A percentile compares a stretch with the other conserved stretches of the same genome.
Evolutionary conservation across 2,113 vertebrate genomes (phyloP).

Genomic region (Delphinus delphis): DNA sequence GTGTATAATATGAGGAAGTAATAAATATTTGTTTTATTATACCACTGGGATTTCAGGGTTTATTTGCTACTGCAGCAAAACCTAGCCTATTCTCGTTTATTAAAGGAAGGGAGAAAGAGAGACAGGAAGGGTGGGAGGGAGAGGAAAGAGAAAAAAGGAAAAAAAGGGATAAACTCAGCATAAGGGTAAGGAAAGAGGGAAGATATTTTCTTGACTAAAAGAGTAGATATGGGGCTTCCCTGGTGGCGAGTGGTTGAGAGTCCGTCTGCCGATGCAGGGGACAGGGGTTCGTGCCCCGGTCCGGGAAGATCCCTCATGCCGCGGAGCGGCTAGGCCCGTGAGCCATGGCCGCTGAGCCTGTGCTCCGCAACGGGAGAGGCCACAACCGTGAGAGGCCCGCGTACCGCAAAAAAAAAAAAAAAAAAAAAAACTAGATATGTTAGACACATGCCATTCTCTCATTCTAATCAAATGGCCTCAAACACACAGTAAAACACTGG

Average conservation of each 20-base stretch:
- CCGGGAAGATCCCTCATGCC: too few relatives aligned
- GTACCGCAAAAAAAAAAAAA: too few relatives aligned
- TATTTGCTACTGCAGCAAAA: conserved; percentile 3
- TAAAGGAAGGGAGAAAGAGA: neutral
- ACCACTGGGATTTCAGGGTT: neutral
- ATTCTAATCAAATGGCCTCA: neutral
- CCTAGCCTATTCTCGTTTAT: neutral
- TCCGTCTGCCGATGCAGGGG: too few relatives aligned
- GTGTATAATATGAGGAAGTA: neutral
- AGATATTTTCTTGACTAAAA: neutral
- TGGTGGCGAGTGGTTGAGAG: too few relatives aligned
- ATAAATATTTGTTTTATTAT: neutral
- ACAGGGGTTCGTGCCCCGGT: too few relatives aligned
- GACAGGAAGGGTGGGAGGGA: neutral
- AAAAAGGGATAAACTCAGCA: neutral
- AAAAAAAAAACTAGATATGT: neutral
- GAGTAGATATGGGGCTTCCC: neutral
- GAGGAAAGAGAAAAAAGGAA: neutral
- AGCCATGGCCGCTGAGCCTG: too few relatives aligned
- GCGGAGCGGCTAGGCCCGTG: too few relatives aligned
- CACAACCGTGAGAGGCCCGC: too few relatives aligned
- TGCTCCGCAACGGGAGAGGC: too few relatives aligned
- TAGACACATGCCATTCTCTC: neutral
- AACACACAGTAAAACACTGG: neutral
- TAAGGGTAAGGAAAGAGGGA: neutral